Evolutionary conservation across 2,113 vertebrate genomes (phyloP).

Genomic region (Tyto alba): DNA sequence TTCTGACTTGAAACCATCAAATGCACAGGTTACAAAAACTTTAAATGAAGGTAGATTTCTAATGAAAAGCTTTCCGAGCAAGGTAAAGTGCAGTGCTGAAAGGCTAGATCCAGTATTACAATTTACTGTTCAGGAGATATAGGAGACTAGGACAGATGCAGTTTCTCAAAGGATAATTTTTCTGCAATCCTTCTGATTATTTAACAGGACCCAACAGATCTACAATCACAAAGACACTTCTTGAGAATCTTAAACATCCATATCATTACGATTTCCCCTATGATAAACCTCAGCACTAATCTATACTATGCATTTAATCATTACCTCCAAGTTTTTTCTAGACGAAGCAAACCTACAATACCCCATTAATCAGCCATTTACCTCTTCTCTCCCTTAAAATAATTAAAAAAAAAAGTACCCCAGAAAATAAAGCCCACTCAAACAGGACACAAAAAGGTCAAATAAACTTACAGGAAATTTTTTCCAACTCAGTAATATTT

Average conservation of each 20-base stretch:
- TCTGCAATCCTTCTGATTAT: not conserved
- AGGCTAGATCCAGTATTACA: not conserved
- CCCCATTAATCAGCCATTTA: not conserved
- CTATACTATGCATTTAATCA: not conserved
- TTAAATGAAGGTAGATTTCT: not conserved
- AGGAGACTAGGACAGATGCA: not conserved
- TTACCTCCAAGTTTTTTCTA: not conserved
- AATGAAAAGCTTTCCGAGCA: not conserved
- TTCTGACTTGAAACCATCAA: not conserved
- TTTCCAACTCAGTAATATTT: conserved; percentile 2
- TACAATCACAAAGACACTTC: not conserved
- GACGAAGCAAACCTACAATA: not conserved
- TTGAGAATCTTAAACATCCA: not conserved
- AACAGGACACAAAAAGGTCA: not conserved
- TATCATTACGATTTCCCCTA: not conserved
- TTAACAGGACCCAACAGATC: not conserved
- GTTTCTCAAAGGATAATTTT: not conserved
- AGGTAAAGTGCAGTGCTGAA: not conserved
- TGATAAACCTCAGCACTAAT: not conserved
- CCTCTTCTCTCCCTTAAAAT: not conserved
- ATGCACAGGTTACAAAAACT: not conserved
- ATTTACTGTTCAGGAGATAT: not conserved
- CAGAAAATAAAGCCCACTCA: not conserved
- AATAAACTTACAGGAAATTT: not conserved
- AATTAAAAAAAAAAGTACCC: not conserved